Evolutionary conservation across 1,140 invertebrate species (phyloP).

Genomic region (Rhopalosiphum padi): DNA sequence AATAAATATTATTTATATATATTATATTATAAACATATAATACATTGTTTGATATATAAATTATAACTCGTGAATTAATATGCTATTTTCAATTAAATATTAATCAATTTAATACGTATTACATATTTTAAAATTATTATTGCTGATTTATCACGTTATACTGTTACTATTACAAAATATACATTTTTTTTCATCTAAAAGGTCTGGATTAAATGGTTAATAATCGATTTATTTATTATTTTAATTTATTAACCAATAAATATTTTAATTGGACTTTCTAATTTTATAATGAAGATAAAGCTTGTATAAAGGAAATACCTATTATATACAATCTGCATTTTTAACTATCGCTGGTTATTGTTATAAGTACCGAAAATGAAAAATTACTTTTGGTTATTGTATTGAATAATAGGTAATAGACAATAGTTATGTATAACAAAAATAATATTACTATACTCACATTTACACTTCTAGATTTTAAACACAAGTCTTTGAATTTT

Average conservation of each 20-base stretch:
- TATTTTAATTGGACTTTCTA: neutral
- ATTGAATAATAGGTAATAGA: neutral
- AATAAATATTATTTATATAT: no score
- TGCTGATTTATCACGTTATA: no score
- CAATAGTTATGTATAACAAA: neutral
- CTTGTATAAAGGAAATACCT: neutral
- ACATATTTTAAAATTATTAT: no score
- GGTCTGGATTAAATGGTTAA: no score
- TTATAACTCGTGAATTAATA: no score
- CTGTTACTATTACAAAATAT: no score
- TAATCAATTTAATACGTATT: no score
- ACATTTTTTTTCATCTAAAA: no score
- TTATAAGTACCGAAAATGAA: neutral
- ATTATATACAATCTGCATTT: neutral
- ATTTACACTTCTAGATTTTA: neutral
- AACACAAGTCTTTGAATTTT: neutral
- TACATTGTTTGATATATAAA: no score
- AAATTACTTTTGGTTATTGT: neutral
- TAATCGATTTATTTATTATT: no score
- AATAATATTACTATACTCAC: neutral
- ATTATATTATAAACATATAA: no score
- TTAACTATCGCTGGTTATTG: neutral
- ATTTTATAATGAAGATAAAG: neutral
- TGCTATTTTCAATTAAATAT: no score
- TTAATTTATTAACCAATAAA: neutral